phyloP scores from a whole-genome alignment of 2,113 vertebrate genomes.

The Nycticorax nycticorax region DNA sequence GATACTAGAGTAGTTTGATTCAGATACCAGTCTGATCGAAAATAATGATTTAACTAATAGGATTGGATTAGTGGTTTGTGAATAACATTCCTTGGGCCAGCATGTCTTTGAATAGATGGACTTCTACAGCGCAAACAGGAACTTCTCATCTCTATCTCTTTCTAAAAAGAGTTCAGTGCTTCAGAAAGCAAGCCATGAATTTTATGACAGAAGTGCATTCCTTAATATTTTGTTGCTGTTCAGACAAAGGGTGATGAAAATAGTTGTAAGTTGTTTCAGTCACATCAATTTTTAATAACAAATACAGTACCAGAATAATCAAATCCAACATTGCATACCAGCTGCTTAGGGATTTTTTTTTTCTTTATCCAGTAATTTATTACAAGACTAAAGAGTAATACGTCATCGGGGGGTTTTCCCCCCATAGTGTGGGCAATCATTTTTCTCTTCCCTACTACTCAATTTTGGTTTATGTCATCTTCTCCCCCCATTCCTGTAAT shows the following conservation, averaged over 20 bases:
- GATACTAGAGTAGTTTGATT: background rate
- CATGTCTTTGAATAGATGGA: background rate
- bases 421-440: background rate
- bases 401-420: background rate
- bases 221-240: background rate
- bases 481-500: background rate
- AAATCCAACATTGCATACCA: background rate
- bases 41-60: background rate
- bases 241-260: background rate
- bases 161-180: background rate
- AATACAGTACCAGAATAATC: background rate
- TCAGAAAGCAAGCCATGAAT: background rate
- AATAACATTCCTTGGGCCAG: background rate
- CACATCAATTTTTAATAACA: background rate
- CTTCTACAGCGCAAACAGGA: background rate
- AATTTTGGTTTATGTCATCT: background rate
- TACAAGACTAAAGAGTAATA: background rate
- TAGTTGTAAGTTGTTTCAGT: background rate
- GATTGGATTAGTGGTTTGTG: background rate
- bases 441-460: background rate
- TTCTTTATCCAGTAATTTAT: constrained; percentile 29
- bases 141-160: background rate
- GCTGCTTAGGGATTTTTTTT: constrained; percentile 1
- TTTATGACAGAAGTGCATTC: background rate
- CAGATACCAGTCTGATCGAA: background rate